Conservation (phyloP, 2,797 vertebrate genomes). For the Enteromius mattozi region DNA sequence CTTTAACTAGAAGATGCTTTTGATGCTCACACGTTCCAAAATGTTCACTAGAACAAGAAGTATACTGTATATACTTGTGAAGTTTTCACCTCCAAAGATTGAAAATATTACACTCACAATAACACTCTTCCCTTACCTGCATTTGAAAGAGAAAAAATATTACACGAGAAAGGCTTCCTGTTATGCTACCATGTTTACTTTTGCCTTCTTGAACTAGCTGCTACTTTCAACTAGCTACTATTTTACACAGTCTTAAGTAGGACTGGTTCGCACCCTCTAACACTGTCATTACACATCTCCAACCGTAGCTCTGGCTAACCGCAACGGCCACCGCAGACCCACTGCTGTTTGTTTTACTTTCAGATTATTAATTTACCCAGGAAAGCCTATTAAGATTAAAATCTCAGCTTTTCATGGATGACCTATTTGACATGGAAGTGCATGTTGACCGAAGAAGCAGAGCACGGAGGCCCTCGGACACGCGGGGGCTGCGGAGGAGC, state of each 20-base stretch:
- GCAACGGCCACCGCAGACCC: slow-evolving; percentile 39
- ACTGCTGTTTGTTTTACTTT: slow-evolving; percentile 76
- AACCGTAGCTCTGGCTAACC: slow-evolving; percentile 64
- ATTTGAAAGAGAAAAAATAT: neutral
- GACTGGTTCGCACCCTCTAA: slow-evolving; percentile 39
- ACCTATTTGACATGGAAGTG: slow-evolving; percentile 66
- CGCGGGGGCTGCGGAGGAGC: neutral
- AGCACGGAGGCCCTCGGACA: slow-evolving; percentile 17
- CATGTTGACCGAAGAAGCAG: slow-evolving; percentile 60
- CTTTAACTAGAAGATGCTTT: neutral
- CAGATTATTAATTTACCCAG: slow-evolving; percentile 78
- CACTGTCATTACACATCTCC: slow-evolving; percentile 51
- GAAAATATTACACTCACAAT: slow-evolving; percentile 2
- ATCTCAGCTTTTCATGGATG: slow-evolving; percentile 67
- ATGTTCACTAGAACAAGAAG: neutral
- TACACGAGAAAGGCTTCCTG: slow-evolving; percentile 28
- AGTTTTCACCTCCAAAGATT: neutral
- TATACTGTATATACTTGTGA: neutral
- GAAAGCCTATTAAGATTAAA: slow-evolving; percentile 79
- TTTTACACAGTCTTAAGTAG: slow-evolving; percentile 24
- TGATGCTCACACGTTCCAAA: neutral
- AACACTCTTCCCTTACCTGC: neutral
- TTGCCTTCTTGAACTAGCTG: slow-evolving; percentile 27
- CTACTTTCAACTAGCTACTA: slow-evolving; percentile 33
- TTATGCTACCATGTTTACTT: slow-evolving; percentile 18